Evolutionary conservation across 2,888 invertebrate species (phyloP).

Genomic region (Mesoligia furuncula): DNA sequence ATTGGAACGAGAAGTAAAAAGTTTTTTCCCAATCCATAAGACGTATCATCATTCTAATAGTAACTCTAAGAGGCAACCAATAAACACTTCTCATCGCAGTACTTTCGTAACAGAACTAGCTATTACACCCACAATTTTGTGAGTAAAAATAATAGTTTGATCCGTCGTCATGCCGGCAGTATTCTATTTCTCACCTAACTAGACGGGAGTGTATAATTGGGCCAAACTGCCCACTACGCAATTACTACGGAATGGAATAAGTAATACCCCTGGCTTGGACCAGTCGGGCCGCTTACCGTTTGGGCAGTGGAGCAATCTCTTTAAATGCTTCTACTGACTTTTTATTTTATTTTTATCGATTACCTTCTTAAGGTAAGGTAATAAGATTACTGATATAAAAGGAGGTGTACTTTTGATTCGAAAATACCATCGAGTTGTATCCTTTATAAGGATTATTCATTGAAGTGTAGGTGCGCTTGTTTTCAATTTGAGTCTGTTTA

Average conservation of each 20-base stretch:
- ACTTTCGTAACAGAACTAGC: conserved; percentile 52
- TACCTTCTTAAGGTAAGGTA: conserved; percentile 47
- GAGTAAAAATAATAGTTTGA: conserved; percentile 60
- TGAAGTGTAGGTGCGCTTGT: conserved; percentile 14
- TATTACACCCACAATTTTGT: conserved; percentile 62
- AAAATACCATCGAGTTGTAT: conserved; percentile 18
- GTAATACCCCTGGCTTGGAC: conserved; percentile 66
- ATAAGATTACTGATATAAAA: conserved; percentile 67
- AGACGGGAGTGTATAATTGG: conserved; percentile 75
- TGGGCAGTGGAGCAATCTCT: conserved; percentile 65
- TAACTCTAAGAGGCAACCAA: conserved; percentile 42
- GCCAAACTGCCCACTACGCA: conserved; percentile 68
- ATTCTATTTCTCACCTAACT: conserved; percentile 72
- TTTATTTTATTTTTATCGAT: conserved; percentile 52
- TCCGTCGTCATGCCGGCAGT: conserved; percentile 53
- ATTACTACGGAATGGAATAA: conserved; percentile 80
- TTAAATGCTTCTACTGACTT: conserved; percentile 44
- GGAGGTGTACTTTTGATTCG: conserved; percentile 36
- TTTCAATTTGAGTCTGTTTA: conserved; percentile 10
- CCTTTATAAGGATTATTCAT: conserved; percentile 27
- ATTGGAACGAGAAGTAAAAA: conserved; percentile 2
- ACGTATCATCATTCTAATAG: conserved; percentile 42
- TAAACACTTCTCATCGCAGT: conserved; percentile 52
- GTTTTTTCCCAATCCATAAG: conserved; percentile 9
- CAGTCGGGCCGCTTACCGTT: conserved; percentile 63